Conservation (phyloP, 2,797 vertebrate genomes). For the Cuniculus paca region DNA sequence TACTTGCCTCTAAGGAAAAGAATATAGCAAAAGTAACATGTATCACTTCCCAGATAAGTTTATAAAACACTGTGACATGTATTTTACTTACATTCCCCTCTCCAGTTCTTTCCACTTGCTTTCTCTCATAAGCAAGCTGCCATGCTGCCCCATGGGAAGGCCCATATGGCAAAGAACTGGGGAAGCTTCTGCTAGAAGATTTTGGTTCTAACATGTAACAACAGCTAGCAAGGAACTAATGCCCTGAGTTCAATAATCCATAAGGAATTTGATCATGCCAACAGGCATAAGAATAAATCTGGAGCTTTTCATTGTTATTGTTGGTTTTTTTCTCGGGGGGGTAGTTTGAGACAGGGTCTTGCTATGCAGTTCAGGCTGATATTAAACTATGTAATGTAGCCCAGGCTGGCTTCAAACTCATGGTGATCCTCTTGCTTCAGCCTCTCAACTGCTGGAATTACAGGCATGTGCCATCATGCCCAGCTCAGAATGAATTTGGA, state of each 20-base stretch:
- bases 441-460: too few species aligned
- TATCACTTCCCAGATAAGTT: not conserved
- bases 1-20: not conserved
- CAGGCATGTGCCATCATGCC: too few species aligned
- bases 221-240: not conserved
- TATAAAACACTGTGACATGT: not conserved
- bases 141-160: conserved; percentile 10
- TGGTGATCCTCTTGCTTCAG: too few species aligned
- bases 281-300: not conserved
- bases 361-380: too few species aligned
- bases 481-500: not conserved
- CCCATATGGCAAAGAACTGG: not conserved
- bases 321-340: too few species aligned
- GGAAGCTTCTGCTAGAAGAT: conserved; percentile 12
- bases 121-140: not conserved
- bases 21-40: conserved; percentile 4
- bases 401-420: too few species aligned
- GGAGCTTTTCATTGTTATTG: too few species aligned
- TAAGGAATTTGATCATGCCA: conserved; percentile 6
- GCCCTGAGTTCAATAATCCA: not conserved
- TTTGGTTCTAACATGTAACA: not conserved
- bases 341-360: too few species aligned
- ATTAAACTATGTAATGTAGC: too few species aligned
- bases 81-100: not conserved
- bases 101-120: conserved; percentile 31